These are phyloP conservation scores for Eriocheir sinensis DNA, from an alignment of 1,140 invertebrate genomes.

Conservation along the genomic window DNA sequence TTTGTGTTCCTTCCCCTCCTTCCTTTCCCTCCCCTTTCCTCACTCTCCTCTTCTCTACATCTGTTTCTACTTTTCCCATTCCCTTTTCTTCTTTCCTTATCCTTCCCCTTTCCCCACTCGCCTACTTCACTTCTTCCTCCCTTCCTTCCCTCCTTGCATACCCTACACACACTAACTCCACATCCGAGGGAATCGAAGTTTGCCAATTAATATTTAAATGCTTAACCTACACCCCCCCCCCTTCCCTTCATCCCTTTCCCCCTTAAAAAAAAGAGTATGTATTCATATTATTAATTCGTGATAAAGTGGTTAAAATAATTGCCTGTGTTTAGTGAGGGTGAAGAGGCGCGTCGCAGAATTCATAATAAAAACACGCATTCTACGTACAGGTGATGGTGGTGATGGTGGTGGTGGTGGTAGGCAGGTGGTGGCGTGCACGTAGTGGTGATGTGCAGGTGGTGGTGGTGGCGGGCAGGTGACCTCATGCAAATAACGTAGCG, in stretches of 20 bases:
- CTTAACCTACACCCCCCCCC: no score
- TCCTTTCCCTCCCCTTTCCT: neutral
- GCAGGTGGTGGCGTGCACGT: neutral
- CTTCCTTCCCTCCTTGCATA: neutral
- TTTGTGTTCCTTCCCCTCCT: neutral
- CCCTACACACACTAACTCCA: neutral
- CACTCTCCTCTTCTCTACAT: neutral
- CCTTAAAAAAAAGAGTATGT: no score
- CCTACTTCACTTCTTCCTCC: neutral
- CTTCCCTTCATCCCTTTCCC: no score
- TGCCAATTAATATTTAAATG: no score
- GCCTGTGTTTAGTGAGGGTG: no score
- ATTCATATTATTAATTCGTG: no score
- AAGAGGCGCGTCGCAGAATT: no score
- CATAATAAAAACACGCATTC: no score
- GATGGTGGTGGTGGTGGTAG: neutral
- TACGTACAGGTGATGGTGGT: no score
- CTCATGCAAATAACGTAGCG: no score
- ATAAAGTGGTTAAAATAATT: no score
- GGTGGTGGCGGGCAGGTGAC: neutral
- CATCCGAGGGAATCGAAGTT: no score
- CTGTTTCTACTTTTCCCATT: neutral
- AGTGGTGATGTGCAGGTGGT: neutral
- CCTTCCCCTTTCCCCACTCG: neutral
- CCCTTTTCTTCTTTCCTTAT: neutral